Base-by-base conservation (phyloP, 1,140 invertebrate species). In the Aphidius gifuensis region DNA sequence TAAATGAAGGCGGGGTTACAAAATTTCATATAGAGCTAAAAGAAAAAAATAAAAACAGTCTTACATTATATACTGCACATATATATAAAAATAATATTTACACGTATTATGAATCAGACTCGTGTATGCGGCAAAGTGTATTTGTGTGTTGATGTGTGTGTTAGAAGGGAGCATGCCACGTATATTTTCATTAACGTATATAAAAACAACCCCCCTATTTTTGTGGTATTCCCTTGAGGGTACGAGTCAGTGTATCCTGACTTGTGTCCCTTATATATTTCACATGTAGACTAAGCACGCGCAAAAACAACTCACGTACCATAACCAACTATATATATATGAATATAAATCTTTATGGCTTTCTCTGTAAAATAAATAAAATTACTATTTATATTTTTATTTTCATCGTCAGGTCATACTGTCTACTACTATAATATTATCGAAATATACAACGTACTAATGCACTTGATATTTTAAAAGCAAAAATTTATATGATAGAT, bases 181-280 rank as follows among this genome's bases (percentile, higher is more conserved):
- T 74, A 72, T 72, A 72, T 74, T 74, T 74, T 74, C 72, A 74
- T 74, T 74, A 74, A 74, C 68, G 72, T 64, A 64, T 71, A 66
- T 66, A 32, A 32, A 32, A 32, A 32, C 65, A 66, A 64, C 62
- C 65, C 69, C 66, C 65, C 54, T 32, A 32, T 32, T 32, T 32
- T 66, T 67, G 60, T 63, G 64, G 67, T 53, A 60, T 32, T 68
- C 68, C 67, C 71, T 66, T 63, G 65, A 67, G 16, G 16, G 16
- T 16, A 16, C 16, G 16, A 16, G 16, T 16, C 16, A 16, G 71
- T 62, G 65, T 68, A 66, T 70, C 64, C 69, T 66, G 66, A 64
- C 56, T 66, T 67, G 68, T 67, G 43, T 68, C 66, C 67, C 69
- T 67, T 67, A 60, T 62, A 62, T 46, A 58, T 57, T 68, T 67